Conservation (phyloP, 2,888 invertebrate species). For the Galerucella nymphaeae region DNA sequence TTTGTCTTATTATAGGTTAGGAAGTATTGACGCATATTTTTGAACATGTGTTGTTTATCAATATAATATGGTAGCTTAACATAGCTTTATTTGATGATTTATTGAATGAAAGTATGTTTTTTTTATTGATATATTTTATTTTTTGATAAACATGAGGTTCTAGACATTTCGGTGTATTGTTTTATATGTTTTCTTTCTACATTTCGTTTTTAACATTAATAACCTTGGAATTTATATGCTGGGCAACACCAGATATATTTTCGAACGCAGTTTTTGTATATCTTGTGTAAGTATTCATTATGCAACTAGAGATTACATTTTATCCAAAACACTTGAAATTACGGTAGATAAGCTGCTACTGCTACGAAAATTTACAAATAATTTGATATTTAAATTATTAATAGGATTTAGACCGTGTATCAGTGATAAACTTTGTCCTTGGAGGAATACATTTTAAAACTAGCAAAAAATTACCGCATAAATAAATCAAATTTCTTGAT, state of each 20-base stretch:
- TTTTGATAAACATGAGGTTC: background rate
- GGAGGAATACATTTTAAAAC: no score
- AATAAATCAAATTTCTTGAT: no score
- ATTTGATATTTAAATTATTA: background rate
- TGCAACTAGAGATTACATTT: background rate
- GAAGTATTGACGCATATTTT: background rate
- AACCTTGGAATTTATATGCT: no score
- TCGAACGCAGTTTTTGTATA: no score
- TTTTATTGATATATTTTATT: background rate
- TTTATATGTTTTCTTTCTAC: background rate
- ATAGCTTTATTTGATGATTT: background rate
- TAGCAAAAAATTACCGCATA: no score
- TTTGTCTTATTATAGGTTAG: background rate
- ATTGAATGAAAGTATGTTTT: background rate
- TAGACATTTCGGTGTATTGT: background rate
- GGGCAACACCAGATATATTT: no score
- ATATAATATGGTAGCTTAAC: background rate
- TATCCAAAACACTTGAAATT: slow-evolving; percentile 5
- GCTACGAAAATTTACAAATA: background rate
- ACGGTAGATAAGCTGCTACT: slow-evolving; percentile 2
- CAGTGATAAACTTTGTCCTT: no score
- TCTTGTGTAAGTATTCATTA: background rate
- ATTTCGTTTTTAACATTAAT: no score
- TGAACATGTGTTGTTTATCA: background rate
- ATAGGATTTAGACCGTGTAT: no score